Base-by-base conservation (phyloP, 2,888 invertebrate genomes). In the Philonicus albiceps region DNA sequence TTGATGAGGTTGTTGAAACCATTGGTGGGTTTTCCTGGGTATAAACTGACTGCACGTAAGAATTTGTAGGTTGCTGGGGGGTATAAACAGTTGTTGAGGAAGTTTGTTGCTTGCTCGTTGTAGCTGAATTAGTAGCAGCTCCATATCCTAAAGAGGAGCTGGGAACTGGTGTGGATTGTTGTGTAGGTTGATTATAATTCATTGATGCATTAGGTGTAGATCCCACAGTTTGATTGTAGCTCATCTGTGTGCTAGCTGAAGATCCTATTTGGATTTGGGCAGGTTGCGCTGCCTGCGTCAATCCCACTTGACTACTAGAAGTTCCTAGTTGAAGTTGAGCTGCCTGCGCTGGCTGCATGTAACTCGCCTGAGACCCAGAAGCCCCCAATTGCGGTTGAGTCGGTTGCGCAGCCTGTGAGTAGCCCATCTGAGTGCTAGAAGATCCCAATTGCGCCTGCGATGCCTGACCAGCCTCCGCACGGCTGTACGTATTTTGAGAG, bases 361-460 rank as follows among this genome's bases (percentile, higher is more conserved):
- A 53, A 16, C 27, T 53, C 31, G n/a, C n/a, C 7, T 22, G 49
- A 16, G 13, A 16, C 30, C 30, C n/a, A 53, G 43, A 40, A 6
- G 27, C 0, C 19, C 40, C 37, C 13, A 43, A 27, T 27, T 43
- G n/a, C n/a, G 78, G 19, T n/a, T 27, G 27, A 5, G 19, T 13
- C 13, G 78, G 89, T 88, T 74, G 90, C 90, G 43, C 73, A 76
- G 86, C 85, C 27, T 78, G 78, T 7, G 13, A 8, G 34, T 78
- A 78, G 13, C 43, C 43, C 73, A 13, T 27, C 19, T 37, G 40
- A 43, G 8, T 1, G 40, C 5, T 11, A 13, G 30, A 1, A 11
- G 53, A 16, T n/a, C 27, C 22, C 6, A 30, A 11, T 30, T 49
- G 19, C 27, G 53, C 1, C 27, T 31, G 31, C 6, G 74, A 37